Percentiles rank a stretch among this genome's conserved stretches.
phyloP scores from a whole-genome alignment of 2,888 invertebrate species.

The Drosophila suboccidentalis region DNA sequence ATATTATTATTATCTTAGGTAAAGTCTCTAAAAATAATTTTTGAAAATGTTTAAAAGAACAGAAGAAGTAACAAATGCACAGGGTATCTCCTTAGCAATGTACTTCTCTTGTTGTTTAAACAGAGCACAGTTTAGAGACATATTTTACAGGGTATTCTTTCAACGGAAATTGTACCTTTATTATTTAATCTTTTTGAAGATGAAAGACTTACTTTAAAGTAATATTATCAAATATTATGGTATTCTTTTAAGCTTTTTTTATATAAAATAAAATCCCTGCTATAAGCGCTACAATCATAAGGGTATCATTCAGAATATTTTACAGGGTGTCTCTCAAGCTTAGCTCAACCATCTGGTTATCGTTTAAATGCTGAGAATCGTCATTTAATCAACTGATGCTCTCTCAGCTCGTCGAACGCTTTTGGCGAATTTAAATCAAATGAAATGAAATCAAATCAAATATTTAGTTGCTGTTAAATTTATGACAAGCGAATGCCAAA shows the following conservation, averaged over 20 bases:
- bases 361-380: constrained; percentile 16
- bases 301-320: background rate
- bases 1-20: no score
- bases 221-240: no score
- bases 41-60: no score
- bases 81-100: background rate
- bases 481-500: constrained; percentile 64
- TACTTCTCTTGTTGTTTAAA: background rate
- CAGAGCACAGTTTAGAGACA: background rate
- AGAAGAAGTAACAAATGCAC: no score
- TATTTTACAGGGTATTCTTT: background rate
- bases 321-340: background rate
- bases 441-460: constrained; percentile 63
- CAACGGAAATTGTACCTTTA: no score
- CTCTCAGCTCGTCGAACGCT: constrained; percentile 2
- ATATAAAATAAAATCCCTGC: no score
- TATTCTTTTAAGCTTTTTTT: no score
- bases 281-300: no score
- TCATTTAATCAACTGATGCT: constrained; percentile 37
- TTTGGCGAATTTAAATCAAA: constrained; percentile 19
- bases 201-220: no score
- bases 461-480: constrained; percentile 77
- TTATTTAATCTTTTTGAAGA: no score
- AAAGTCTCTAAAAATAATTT: no score
- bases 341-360: background rate